These are phyloP conservation scores for Tyrannus savana DNA, from an alignment of 2,113 vertebrate species.

Conservation along the genomic window DNA sequence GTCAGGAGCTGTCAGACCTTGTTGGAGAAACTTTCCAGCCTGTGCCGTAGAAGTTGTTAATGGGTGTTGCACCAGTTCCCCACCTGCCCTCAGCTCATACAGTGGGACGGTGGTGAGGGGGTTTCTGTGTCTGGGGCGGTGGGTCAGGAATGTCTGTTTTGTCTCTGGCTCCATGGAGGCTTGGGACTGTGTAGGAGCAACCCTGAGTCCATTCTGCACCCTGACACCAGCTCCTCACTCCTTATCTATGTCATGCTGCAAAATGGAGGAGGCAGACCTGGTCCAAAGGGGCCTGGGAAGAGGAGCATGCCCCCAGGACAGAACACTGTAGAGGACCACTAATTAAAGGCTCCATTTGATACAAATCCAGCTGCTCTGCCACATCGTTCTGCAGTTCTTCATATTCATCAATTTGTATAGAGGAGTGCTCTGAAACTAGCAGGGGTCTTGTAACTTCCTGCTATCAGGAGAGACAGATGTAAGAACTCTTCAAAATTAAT, in stretches of 20 bases:
- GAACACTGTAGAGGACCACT: background rate
- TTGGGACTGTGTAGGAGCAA: background rate
- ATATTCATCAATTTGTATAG: slow-evolving; percentile 4
- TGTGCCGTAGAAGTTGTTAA: background rate
- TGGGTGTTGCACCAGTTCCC: background rate
- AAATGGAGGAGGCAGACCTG: background rate
- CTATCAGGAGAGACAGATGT: slow-evolving; percentile 44
- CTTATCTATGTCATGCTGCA: background rate
- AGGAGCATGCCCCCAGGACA: background rate
- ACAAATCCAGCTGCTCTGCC: slow-evolving; percentile 16
- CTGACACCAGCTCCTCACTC: background rate
- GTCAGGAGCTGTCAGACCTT: slow-evolving; percentile 18
- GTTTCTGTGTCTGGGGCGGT: background rate
- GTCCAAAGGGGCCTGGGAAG: background rate
- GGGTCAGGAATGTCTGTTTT: background rate
- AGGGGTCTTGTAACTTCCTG: background rate
- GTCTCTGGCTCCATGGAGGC: background rate
- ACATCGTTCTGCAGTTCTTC: background rate
- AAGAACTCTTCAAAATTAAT: slow-evolving; percentile 51
- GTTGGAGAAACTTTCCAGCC: background rate
- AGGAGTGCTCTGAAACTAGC: slow-evolving; percentile 30
- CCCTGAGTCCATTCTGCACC: background rate
- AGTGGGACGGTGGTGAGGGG: accelerated
- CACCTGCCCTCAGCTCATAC: background rate
- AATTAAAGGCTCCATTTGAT: slow-evolving; percentile 1